Conservation (phyloP, 1,140 invertebrate genomes). For the Drosophila varians region DNA sequence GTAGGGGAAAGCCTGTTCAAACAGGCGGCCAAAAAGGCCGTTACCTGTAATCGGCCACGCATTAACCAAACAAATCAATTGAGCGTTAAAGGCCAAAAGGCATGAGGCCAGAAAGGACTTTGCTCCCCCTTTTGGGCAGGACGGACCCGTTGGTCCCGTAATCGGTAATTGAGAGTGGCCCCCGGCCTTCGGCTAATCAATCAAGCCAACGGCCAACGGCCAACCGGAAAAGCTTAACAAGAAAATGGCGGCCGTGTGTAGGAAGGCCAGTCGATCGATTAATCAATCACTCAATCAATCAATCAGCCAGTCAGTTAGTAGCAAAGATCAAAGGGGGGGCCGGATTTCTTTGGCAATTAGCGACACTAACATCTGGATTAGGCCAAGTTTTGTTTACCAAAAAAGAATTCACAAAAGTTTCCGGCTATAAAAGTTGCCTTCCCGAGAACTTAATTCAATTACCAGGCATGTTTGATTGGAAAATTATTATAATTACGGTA, state of each 20-base stretch:
- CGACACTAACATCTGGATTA: slow-evolving; percentile 43
- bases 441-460: not conserved
- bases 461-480: not conserved
- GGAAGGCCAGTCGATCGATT: slow-evolving; percentile 25
- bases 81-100: slow-evolving; percentile 64
- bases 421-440: not conserved
- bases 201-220: slow-evolving; percentile 38
- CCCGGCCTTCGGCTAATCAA: slow-evolving; percentile 51
- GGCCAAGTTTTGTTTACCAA: not conserved
- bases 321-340: not conserved
- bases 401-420: not conserved
- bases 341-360: slow-evolving; percentile 39
- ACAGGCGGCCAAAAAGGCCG: slow-evolving; percentile 33
- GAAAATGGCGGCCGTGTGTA: not conserved
- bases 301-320: slow-evolving; percentile 18
- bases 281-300: slow-evolving; percentile 58
- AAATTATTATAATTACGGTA: not conserved
- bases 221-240: slow-evolving; percentile 3
- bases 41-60: slow-evolving; percentile 66
- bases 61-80: slow-evolving; percentile 72
- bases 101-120: not conserved
- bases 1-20: slow-evolving; percentile 3
- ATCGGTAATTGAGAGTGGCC: slow-evolving; percentile 68
- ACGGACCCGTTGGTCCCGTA: slow-evolving; percentile 2
- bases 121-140: too few species aligned